Evolutionary conservation across 2,113 vertebrate species (phyloP).

Genomic region (Ailuropoda melanoleuca): DNA sequence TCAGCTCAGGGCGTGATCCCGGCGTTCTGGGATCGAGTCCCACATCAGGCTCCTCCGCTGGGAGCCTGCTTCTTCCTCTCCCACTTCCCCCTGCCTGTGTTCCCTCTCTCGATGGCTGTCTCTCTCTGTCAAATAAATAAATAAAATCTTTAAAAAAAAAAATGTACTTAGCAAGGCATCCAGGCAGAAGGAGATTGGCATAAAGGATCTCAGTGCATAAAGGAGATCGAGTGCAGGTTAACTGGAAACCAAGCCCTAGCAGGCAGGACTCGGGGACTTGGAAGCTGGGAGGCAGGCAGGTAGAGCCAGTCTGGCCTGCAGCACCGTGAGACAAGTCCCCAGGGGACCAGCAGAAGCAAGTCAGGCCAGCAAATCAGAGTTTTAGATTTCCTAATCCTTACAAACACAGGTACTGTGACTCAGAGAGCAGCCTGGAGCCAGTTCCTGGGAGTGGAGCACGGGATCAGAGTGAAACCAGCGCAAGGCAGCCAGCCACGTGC

Average conservation of each 20-base stretch:
- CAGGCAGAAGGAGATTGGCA: neutral
- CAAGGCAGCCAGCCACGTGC: fast-evolving
- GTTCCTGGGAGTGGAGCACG: neutral
- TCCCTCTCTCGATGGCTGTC: too few relatives aligned
- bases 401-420: fast-evolving
- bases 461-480: neutral
- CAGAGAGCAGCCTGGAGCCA: neutral
- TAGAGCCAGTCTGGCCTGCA: neutral
- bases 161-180: too few relatives aligned
- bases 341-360: neutral
- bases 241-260: neutral
- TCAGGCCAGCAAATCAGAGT: neutral
- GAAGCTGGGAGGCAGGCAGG: neutral
- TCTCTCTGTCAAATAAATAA: too few relatives aligned
- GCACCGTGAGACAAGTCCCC: neutral
- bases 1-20: too few relatives aligned
- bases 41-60: too few relatives aligned
- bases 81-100: too few relatives aligned
- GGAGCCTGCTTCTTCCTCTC: too few relatives aligned
- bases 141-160: too few relatives aligned
- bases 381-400: neutral
- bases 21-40: too few relatives aligned
- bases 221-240: neutral
- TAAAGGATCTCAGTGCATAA: neutral
- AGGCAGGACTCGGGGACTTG: too few relatives aligned